A percentile compares a stretch with the other conserved stretches of the same genome.
These are phyloP conservation scores for Nothobranchius furzeri DNA, from an alignment of 2,113 vertebrate genomes.

Conservation along the genomic window DNA sequence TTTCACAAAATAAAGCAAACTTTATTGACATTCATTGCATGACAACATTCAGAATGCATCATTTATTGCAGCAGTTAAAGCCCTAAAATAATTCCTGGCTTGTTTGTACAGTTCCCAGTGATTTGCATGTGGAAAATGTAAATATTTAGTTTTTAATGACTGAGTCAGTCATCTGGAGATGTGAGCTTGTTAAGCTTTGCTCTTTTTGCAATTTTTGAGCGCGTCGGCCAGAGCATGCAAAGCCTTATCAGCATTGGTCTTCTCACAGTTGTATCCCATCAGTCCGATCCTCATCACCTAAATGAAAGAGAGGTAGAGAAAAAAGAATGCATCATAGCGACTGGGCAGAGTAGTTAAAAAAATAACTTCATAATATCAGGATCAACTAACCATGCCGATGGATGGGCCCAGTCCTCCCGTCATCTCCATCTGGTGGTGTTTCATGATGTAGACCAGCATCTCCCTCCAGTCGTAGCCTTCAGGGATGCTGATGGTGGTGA, in stretches of 20 bases:
- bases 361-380: not conserved
- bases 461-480: constrained; percentile 88
- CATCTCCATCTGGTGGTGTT: constrained; percentile 87
- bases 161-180: not conserved
- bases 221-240: constrained; percentile 83
- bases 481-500: constrained; percentile 87
- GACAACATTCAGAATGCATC: constrained; percentile 2
- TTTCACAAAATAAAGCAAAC: constrained; percentile 57
- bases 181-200: constrained; percentile 75
- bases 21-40: constrained; percentile 62
- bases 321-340: constrained; percentile 14
- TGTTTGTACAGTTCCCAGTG: constrained; percentile 1
- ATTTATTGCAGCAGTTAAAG: constrained; percentile 16
- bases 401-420: constrained; percentile 91
- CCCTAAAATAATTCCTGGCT: not conserved
- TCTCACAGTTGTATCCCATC: constrained; percentile 92
- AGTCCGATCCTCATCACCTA: constrained; percentile 95
- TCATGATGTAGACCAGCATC: constrained; percentile 84
- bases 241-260: constrained; percentile 82
- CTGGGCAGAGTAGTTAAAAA: constrained; percentile 34
- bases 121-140: not conserved
- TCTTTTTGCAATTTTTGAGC: constrained; percentile 81
- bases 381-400: constrained; percentile 82
- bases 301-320: constrained; percentile 31
- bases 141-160: constrained; percentile 2